Evolutionary conservation across 2,113 vertebrate species (phyloP).

Genomic region (Heloderma charlesbogerti): DNA sequence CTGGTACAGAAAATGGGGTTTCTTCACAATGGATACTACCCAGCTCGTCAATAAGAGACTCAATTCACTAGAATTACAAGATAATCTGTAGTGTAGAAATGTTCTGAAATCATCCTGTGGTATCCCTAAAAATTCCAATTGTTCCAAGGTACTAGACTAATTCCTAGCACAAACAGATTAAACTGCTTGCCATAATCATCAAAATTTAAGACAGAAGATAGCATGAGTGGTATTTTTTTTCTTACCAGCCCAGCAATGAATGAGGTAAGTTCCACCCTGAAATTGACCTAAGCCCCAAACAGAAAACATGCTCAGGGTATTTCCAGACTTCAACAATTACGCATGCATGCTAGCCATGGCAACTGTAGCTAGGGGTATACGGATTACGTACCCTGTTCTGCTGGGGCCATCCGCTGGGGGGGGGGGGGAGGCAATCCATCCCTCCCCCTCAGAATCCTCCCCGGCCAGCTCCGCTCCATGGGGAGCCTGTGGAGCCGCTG

Average conservation of each 20-base stretch:
- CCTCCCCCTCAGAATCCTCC: too few species aligned
- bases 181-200: too few species aligned
- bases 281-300: neutral
- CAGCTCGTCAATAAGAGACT: neutral
- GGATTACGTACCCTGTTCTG: too few species aligned
- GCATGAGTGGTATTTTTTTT: neutral
- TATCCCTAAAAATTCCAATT: neutral
- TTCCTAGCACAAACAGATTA: neutral
- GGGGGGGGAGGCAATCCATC: too few species aligned
- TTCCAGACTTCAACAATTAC: neutral
- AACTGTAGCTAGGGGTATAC: too few species aligned
- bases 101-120: neutral
- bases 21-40: neutral
- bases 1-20: neutral
- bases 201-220: neutral
- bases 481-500: too few species aligned
- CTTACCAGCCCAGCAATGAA: neutral
- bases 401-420: too few species aligned
- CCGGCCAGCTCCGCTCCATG: too few species aligned
- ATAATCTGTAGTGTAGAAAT: neutral
- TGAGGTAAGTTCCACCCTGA: neutral
- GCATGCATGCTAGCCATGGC: too few species aligned
- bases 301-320: neutral
- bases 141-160: neutral
- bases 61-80: neutral